Base-by-base conservation (phyloP, 2,113 vertebrate species). In the Anarrhichthys ocellatus region DNA sequence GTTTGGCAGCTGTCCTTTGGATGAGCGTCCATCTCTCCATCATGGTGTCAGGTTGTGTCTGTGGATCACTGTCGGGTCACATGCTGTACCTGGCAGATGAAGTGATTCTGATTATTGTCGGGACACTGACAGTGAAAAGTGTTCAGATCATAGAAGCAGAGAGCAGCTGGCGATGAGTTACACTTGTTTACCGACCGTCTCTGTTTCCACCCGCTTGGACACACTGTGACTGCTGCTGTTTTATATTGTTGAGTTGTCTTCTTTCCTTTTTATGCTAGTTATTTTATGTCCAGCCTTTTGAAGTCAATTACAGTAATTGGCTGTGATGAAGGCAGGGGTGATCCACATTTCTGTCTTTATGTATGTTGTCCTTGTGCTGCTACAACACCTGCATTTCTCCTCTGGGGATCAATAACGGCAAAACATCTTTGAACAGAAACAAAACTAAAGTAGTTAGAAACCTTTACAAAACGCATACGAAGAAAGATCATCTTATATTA, bases 121-220 rank as follows among this genome's bases (percentile, higher is more conserved):
- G 5, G 65, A 44, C 46, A 4, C 29, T 17, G 64, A 24, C 58
- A 40, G 52, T 15, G 22, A 32, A 62, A 17, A 2, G 29, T 46
- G 27, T 52, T 22, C 46, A 68, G 36, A 46, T 72, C 68, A 48
- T 54, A 0, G 38, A 69, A 59, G 76, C 67, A 24, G 32, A 66
- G 64, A 34, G 76, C 77, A 83, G 81, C 73, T 81, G 77, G 64
- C 13, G 38, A 34, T 50, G 38, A 65, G n/a, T 83, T 71, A 14
- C 38, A 48, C 69, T 73, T 70, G 68, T 83, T 80, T 73, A 73
- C 52, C 1, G 59, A 66, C 77, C 0, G 11, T 8, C 44, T 66
- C 11, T 66, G 18, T 62, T 66, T 80, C 32, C 68, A 83, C 50
- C 63, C 52, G 63, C 66, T 36, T 15, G 10, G 52, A 42, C 62